A percentile compares a stretch with the other conserved stretches of the same genome.
phyloP scores from a whole-genome alignment of 2,113 vertebrate species.

The Salvelinus sp. region DNA sequence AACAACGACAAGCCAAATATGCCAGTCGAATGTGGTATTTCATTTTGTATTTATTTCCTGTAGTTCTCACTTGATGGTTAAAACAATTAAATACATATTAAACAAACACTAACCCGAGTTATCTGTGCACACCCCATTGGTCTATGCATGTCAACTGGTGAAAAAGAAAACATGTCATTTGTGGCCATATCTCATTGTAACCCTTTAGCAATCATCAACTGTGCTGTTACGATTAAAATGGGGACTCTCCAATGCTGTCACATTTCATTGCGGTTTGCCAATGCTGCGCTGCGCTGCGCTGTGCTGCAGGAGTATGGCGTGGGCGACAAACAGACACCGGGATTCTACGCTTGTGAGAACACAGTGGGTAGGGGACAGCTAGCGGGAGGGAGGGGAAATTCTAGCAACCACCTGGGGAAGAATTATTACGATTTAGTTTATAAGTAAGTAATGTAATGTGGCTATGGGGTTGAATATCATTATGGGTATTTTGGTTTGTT shows the following conservation, averaged over 20 bases:
- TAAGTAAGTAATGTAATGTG: not conserved
- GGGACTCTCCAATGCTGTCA: conserved; percentile 67
- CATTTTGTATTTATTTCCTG: conserved; percentile 74
- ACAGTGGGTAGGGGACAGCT: conserved; percentile 36
- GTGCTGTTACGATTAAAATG: conserved; percentile 71
- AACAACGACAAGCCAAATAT: conserved; percentile 55
- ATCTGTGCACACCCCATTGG: conserved; percentile 55
- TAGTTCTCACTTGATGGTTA: conserved; percentile 51
- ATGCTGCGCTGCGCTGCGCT: conserved; percentile 24
- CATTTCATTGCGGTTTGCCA: conserved; percentile 42
- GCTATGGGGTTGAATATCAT: conserved; percentile 32
- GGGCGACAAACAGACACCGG: not conserved
- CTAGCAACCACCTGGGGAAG: conserved; percentile 7
- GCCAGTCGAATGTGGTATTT: conserved; percentile 71
- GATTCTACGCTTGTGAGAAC: conserved; percentile 17
- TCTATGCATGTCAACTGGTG: not conserved
- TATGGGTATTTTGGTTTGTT: conserved; percentile 34
- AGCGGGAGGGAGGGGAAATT: conserved; percentile 30
- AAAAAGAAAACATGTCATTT: conserved; percentile 53
- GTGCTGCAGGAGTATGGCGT: not conserved
- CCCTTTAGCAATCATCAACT: conserved; percentile 60
- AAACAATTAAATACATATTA: conserved; percentile 50
- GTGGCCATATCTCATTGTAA: conserved; percentile 60
- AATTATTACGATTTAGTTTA: not conserved
- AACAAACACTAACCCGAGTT: conserved; percentile 52